Conservation (phyloP, 2,888 invertebrate species). For the Conomelus anceps region DNA sequence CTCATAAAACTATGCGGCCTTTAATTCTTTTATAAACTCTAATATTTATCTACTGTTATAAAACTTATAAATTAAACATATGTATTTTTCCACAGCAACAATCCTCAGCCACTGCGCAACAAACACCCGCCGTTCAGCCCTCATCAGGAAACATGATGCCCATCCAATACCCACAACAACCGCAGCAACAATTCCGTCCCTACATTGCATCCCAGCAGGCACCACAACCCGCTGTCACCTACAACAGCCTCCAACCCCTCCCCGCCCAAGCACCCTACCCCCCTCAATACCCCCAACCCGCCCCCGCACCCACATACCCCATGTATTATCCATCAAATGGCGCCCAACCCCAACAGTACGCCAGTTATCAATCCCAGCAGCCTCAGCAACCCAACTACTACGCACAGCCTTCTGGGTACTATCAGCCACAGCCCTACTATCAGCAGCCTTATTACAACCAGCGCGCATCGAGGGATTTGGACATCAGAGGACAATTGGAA, state of each 20-base stretch:
- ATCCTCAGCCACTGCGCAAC: not conserved
- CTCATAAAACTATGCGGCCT: too few relatives aligned
- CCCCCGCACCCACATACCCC: not conserved
- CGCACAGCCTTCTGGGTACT: not conserved
- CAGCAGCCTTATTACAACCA: constrained; percentile 38
- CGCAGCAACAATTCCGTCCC: not conserved
- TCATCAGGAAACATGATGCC: not conserved
- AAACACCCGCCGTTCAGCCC: not conserved
- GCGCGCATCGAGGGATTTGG: constrained; percentile 49
- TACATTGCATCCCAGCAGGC: not conserved
- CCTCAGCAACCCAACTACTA: not conserved
- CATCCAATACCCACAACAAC: not conserved
- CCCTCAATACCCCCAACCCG: not conserved
- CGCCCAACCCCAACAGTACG: not conserved
- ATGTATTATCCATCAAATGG: not conserved
- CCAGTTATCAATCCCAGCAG: not conserved
- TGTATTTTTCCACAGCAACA: not conserved
- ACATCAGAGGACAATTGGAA: constrained; percentile 55
- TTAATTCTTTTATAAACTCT: too few relatives aligned
- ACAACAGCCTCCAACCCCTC: not conserved
- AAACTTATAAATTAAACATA: too few relatives aligned
- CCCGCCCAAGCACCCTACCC: not conserved
- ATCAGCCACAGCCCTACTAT: not conserved
- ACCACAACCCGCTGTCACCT: not conserved
- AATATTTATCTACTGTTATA: too few relatives aligned